Base-by-base conservation (phyloP, 2,888 invertebrate species). In the Horisme vitalbata region DNA sequence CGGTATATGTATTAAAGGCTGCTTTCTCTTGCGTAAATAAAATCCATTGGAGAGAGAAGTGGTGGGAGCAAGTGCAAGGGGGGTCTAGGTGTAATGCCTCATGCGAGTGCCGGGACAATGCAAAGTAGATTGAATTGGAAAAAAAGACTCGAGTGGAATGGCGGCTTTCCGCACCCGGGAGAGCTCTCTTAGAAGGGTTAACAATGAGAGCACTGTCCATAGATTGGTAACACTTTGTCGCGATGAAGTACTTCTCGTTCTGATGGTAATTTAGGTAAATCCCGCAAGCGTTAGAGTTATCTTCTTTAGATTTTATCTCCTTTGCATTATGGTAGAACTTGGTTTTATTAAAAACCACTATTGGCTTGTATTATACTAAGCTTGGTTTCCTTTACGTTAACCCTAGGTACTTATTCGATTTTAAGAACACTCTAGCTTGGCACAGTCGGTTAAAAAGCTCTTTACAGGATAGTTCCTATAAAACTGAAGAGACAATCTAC, bases 41-140 rank as follows among this genome's bases (percentile, higher is more conserved):
- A 89, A 87, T 85, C 82, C 77, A 87, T 80, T 73, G 83, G 75
- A 75, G 62, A 61, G 76, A 83, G 81, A 79, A 82, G 84, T 80
- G 80, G 70, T 82, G 73, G 71, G 73, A 76, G 77, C 78, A 83
- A 84, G 79, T 84, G 84, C 84, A 85, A 70, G 72, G 71, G 71
- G 71, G 65, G 68, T 67, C 76, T 80, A 87, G 85, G 86, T 86
- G 85, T 87, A 85, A 87, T 85, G 84, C 83, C 76, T 87, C 87
- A 88, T 87, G 79, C 80, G 88, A 84, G 83, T 77, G 80, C 73
- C 79, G 84, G 77, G 77, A 84, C 87, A 86, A 89, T 89, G 87
- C 86, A 88, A 89, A 89, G 87, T 87, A 87, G 86, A 89, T 88
- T 88, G 89, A 86, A 88, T 89, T 86, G 87, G 79, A 84, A 88